Evolutionary conservation across 2,113 vertebrate genomes (phyloP), one percentile per base, ranked within the genome.

Genomic region (Actenoides lindsayi): DNA sequence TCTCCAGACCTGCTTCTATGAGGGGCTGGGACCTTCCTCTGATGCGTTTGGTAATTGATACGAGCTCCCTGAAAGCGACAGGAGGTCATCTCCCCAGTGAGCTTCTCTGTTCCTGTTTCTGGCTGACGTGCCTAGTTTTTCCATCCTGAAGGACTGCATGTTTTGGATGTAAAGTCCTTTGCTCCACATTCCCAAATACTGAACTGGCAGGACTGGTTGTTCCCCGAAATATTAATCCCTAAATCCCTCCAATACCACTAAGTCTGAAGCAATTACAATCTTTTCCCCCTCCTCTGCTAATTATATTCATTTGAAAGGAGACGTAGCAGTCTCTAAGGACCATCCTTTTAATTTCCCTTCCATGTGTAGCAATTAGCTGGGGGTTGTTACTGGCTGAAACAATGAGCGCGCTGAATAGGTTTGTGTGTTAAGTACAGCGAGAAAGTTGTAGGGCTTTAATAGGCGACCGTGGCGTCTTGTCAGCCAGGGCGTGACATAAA

Each of bases 301-400:
- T 97, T 91, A 85, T 77, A 94, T 97, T 97, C 78, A 83, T 97
- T 97, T 96, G 77, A 69, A 98, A 96, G 89, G 75, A 96, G 63
- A 85, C 31, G 0, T 85, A 57, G 83, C 44, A 57, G 79, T 97
- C 94, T 96, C 95, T 28, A 77, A 96, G 90, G 93, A 89, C 51
- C 44, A 75, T 94, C 73, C 80, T 95, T 97, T 97, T 97, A 92
- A 97, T 97, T 97, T 98, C 62, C 39, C 62, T 93, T 94, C 46
- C 53, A 56, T 14, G 37, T 96, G 94, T 91, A 96, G 81, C 79
- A 97, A 92, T 97, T 94, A 96, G 65, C 95, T 50, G 39, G 91
- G 51, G 93, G 62, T 78, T 95, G 87, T 97, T 96, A 3, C 39
- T 82, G 73, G 70, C 75, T 96, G 77, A 84, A 94, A 91, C 91